Conservation (phyloP, 1,140 invertebrate genomes). For the Procambarus clarkii region DNA sequence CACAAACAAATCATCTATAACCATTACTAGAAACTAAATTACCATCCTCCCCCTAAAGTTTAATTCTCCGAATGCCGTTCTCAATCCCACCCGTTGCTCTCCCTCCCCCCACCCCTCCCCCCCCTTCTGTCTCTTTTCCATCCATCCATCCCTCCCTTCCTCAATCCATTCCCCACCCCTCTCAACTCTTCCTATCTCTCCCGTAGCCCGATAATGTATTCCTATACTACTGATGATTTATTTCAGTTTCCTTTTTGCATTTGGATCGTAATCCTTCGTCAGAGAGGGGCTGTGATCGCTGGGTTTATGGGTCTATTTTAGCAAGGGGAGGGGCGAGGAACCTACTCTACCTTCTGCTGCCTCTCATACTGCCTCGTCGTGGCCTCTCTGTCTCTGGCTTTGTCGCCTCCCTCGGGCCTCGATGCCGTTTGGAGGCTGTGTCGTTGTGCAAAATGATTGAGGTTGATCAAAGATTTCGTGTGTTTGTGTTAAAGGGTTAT, state of each 20-base stretch:
- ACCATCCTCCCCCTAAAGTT: constrained; percentile 50
- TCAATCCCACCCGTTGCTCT: constrained; percentile 13
- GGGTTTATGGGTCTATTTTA: constrained; percentile 56
- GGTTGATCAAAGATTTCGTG: too few relatives aligned
- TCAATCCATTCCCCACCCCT: neutral
- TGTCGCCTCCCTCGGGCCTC: too few relatives aligned
- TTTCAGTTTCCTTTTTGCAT: constrained; percentile 68
- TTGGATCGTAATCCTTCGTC: constrained; percentile 61
- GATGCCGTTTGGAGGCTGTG: too few relatives aligned
- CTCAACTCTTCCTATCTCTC: neutral
- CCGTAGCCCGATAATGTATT: constrained; percentile 59
- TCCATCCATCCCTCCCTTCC: too few relatives aligned
- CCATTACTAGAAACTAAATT: constrained; percentile 67
- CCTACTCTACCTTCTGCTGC: too few relatives aligned
- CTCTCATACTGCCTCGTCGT: too few relatives aligned
- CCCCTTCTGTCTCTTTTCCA: neutral
- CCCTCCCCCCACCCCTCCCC: neutral
- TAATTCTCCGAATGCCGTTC: constrained; percentile 42
- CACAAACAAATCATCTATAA: constrained; percentile 55
- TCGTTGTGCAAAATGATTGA: too few relatives aligned
- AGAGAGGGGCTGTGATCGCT: constrained; percentile 35
- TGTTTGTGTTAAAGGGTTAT: too few relatives aligned
- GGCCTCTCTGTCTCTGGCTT: too few relatives aligned
- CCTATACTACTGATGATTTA: constrained; percentile 68
- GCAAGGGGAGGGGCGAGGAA: neutral